phyloP scores from a whole-genome alignment of 2,113 vertebrate genomes.

The Jacana jacana region DNA sequence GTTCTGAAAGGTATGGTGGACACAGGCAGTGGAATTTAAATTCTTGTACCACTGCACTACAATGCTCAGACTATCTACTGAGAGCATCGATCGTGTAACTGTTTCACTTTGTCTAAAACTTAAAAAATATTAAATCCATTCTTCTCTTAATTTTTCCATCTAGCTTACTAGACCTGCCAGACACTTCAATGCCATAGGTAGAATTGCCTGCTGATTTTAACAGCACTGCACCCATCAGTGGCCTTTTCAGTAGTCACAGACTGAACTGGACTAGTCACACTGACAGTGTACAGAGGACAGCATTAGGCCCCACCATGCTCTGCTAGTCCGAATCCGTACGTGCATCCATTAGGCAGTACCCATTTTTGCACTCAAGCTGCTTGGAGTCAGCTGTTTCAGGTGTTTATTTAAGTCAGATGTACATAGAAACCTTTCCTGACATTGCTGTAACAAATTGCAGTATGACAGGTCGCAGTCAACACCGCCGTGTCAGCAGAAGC shows the following conservation, averaged over 20 bases:
- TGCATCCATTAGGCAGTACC: neutral
- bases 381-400: neutral
- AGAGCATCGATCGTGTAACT: neutral
- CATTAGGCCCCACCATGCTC: neutral
- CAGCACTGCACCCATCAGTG: neutral
- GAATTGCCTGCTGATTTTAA: neutral
- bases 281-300: neutral
- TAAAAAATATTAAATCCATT: no score
- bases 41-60: neutral
- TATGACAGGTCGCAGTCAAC: neutral
- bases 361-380: neutral
- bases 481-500: neutral
- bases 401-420: neutral
- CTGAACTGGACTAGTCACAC: neutral
- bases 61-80: neutral
- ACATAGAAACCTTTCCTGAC: neutral
- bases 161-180: neutral
- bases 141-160: neutral
- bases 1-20: neutral
- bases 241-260: neutral
- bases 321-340: accelerated
- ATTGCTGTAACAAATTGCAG: neutral
- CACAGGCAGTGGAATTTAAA: neutral
- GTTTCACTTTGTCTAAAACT: neutral
- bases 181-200: neutral